Conservation (phyloP, 2,113 vertebrate genomes). For the Channa argus region DNA sequence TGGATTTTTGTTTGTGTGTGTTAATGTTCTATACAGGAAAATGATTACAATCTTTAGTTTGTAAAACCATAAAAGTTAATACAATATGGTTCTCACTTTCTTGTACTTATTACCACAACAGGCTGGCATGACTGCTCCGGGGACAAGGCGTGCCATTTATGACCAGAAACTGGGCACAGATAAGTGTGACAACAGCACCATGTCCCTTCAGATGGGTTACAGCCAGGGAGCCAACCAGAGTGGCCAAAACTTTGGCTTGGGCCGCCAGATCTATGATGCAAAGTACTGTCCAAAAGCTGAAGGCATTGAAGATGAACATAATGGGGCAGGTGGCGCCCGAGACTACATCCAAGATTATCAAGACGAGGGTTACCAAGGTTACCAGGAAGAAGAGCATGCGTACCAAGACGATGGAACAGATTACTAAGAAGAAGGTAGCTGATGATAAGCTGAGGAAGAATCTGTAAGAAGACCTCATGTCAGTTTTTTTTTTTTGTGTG, state of each 20-base stretch:
- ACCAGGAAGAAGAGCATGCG: constrained; percentile 80
- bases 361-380: constrained; percentile 84
- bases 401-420: constrained; percentile 70
- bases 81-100: too few species aligned
- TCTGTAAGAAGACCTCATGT: constrained; percentile 35
- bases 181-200: constrained; percentile 94
- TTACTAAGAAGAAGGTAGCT: constrained; percentile 43
- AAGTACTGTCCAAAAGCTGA: constrained; percentile 91
- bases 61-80: too few species aligned
- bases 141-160: constrained; percentile 94
- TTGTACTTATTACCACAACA: constrained; percentile 48
- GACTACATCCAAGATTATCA: constrained; percentile 76
- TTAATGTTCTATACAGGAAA: background rate
- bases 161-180: constrained; percentile 90
- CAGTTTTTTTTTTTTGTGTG: constrained; percentile 44
- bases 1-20: background rate
- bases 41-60: background rate
- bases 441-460: constrained; percentile 20
- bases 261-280: constrained; percentile 94
- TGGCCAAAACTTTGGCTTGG: constrained; percentile 92
- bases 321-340: constrained; percentile 46
- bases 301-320: constrained; percentile 62
- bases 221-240: constrained; percentile 92
- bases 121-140: constrained; percentile 95
- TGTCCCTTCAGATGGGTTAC: constrained; percentile 96